A percentile compares a stretch with the other conserved stretches of the same genome.
Conservation (phyloP, 30 jellyfish, hydroid and myxozoan species). For the Cassiopea andromeda region DNA sequence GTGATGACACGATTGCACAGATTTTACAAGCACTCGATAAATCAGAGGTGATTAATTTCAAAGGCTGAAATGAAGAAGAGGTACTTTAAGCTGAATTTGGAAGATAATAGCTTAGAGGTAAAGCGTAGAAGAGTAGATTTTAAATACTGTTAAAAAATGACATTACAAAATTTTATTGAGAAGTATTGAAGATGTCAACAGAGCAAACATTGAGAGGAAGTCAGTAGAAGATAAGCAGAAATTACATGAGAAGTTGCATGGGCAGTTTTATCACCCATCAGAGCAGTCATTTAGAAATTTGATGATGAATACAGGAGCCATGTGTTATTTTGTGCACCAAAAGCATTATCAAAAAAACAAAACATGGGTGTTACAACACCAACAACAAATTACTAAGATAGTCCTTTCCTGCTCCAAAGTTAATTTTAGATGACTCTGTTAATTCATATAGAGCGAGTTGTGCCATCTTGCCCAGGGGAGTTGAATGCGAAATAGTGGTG, state of each 20-base stretch:
- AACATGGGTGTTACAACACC: too few species aligned
- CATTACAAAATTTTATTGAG: background rate
- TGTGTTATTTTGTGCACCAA: too few species aligned
- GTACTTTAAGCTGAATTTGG: background rate
- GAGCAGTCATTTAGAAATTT: background rate
- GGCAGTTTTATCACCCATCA: background rate
- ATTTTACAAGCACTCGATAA: too few species aligned
- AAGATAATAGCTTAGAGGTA: background rate
- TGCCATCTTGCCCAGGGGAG: too few species aligned
- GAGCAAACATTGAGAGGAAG: background rate
- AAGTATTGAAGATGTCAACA: background rate
- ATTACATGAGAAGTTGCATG: background rate
- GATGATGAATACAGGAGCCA: background rate
- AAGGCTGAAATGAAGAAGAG: background rate
- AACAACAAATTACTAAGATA: too few species aligned
- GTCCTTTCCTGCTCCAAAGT: too few species aligned
- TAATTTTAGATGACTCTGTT: too few species aligned
- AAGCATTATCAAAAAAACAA: too few species aligned
- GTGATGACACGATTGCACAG: too few species aligned
- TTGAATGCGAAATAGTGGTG: too few species aligned
- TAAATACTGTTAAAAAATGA: background rate
- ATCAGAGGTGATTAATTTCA: background rate
- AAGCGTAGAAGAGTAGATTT: background rate
- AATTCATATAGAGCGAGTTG: too few species aligned
- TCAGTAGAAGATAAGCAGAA: background rate